Percentiles rank a stretch among this genome's conserved stretches.
phyloP scores from a whole-genome alignment of 2,113 vertebrate genomes.

The Nibea coibor region DNA sequence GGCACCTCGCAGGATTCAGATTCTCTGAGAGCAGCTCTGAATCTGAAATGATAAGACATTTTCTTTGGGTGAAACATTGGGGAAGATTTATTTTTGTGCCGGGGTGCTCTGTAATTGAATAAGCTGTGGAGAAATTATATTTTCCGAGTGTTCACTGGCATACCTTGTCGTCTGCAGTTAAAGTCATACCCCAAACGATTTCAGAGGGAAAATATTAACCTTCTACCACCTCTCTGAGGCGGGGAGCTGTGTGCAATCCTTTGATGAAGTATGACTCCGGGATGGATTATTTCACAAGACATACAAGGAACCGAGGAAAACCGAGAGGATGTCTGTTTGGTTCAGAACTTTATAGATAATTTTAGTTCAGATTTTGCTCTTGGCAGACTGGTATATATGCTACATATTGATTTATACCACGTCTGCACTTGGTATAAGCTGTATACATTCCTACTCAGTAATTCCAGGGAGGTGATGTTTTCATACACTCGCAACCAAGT shows the following conservation, averaged over 20 bases:
- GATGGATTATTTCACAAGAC: constrained; percentile 40
- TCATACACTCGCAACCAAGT: constrained; percentile 28
- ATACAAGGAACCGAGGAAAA: constrained; percentile 20
- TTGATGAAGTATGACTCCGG: constrained; percentile 39
- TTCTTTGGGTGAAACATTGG: constrained; percentile 49
- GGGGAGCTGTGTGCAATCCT: constrained; percentile 6
- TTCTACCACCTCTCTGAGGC: constrained; percentile 28
- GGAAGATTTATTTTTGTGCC: constrained; percentile 49
- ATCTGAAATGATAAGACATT: constrained; percentile 50
- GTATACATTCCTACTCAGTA: constrained; percentile 21
- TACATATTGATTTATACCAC: constrained; percentile 47
- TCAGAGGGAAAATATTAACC: constrained; percentile 53
- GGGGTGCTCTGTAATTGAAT: constrained; percentile 65
- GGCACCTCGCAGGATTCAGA: constrained; percentile 24
- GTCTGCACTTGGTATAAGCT: constrained; percentile 11
- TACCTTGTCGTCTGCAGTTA: constrained; percentile 48
- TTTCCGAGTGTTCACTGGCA: constrained; percentile 44
- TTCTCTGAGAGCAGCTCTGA: constrained; percentile 31
- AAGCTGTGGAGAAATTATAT: constrained; percentile 56
- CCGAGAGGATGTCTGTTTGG: constrained; percentile 15
- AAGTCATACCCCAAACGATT: constrained; percentile 43
- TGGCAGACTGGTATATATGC: constrained; percentile 21
- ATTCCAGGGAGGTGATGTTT: constrained; percentile 47
- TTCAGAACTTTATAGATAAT: constrained; percentile 36
- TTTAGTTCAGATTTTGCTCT: constrained; percentile 13